phyloP scores from a whole-genome alignment of 1,140 invertebrate species.

The Bicyclus anynana region DNA sequence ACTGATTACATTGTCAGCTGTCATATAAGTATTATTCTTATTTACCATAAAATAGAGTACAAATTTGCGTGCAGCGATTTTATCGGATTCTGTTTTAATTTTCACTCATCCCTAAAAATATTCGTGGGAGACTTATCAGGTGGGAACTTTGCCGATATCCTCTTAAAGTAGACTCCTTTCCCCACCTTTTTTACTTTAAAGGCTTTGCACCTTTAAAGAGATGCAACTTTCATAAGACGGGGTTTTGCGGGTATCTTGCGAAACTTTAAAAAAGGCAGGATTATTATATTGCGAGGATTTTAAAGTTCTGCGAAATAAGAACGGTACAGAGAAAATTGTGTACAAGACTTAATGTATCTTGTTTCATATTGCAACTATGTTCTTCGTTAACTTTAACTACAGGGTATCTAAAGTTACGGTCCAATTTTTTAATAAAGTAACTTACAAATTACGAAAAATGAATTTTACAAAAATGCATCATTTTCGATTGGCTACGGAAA shows the following conservation, averaged over 20 bases:
- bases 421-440: too few relatives aligned
- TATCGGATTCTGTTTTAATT: conserved; percentile 35
- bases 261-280: conserved; percentile 2
- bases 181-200: conserved; percentile 45
- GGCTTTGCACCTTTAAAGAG: conserved; percentile 34
- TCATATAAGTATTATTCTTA: not conserved
- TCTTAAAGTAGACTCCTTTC: conserved; percentile 16
- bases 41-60: not conserved
- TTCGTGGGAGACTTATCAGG: conserved; percentile 39
- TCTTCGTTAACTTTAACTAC: too few relatives aligned
- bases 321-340: not conserved
- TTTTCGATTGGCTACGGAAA: too few relatives aligned
- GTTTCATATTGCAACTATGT: too few relatives aligned
- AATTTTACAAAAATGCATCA: too few relatives aligned
- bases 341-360: not conserved
- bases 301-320: not conserved
- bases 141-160: conserved; percentile 26
- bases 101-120: conserved; percentile 36
- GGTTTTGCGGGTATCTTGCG: conserved; percentile 25
- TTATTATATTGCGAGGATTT: not conserved
- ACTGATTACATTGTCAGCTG: conserved; percentile 1
- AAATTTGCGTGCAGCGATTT: not conserved
- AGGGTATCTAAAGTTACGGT: too few relatives aligned
- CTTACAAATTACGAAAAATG: too few relatives aligned
- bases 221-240: conserved; percentile 36